These are phyloP conservation scores for Nothoprocta perdicaria DNA, from an alignment of 2,113 vertebrate species.

Conservation along the genomic window DNA sequence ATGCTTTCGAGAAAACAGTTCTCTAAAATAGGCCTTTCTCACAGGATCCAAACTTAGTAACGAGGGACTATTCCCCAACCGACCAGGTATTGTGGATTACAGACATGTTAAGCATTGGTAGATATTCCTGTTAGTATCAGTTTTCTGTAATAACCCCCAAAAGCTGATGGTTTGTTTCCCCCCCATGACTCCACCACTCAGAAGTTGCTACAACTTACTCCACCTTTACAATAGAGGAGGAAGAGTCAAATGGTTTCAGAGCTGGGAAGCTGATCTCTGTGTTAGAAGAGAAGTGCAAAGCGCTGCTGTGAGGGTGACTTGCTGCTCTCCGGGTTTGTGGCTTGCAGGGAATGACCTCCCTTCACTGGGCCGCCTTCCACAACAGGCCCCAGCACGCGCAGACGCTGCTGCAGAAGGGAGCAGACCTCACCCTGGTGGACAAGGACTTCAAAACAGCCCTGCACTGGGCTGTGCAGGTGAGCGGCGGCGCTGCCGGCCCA, in stretches of 20 bases:
- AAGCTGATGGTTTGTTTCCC: neutral
- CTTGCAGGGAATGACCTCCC: slow-evolving; percentile 89
- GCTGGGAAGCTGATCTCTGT: neutral
- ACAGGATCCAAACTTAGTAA: neutral
- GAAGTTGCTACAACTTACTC: neutral
- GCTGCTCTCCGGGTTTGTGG: neutral
- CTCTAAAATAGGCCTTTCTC: neutral
- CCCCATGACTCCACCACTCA: neutral
- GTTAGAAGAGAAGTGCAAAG: neutral
- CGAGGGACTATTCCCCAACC: neutral
- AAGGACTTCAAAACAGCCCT: slow-evolving; percentile 91
- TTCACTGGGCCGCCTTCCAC: slow-evolving; percentile 92
- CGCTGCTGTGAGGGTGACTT: neutral
- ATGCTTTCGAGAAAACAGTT: neutral
- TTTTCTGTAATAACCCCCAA: neutral
- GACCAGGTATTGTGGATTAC: neutral
- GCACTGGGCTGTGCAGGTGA: slow-evolving; percentile 92
- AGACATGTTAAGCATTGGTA: rapidly evolving
- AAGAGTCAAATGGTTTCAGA: neutral
- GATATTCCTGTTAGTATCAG: neutral
- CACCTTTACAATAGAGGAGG: neutral
- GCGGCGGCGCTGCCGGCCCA: rapidly evolving
- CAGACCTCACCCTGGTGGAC: slow-evolving; percentile 87
- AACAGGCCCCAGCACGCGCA: slow-evolving; percentile 86
- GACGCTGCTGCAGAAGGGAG: slow-evolving; percentile 85